Conservation (phyloP, 2,113 vertebrate genomes). For the Podarcis raffonei region DNA sequence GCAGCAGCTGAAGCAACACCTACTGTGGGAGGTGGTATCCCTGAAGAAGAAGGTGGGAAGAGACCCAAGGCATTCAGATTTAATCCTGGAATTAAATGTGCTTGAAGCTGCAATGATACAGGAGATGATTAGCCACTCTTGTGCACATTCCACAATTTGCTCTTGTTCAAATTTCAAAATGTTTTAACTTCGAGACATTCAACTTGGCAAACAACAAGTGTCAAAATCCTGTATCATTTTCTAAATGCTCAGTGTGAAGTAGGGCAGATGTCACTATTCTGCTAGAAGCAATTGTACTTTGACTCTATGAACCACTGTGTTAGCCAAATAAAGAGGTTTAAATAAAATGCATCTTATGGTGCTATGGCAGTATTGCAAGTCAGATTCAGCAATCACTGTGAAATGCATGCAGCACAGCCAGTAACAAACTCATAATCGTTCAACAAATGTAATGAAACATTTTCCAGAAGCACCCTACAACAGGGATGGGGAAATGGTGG, state of each 20-base stretch:
- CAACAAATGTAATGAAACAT: neutral
- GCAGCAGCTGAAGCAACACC: constrained; percentile 85
- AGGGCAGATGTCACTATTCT: neutral
- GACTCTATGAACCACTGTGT: neutral
- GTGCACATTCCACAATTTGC: no score
- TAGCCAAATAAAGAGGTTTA: neutral
- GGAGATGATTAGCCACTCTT: constrained; percentile 51
- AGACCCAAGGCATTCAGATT: constrained; percentile 97
- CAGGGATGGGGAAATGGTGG: no score
- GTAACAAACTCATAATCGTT: neutral
- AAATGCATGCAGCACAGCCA: neutral
- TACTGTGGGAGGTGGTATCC: constrained; percentile 89
- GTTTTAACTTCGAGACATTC: neutral
- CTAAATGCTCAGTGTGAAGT: neutral
- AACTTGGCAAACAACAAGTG: neutral
- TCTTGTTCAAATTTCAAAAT: constrained; percentile 13
- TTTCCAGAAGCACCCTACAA: neutral
- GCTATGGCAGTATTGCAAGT: neutral
- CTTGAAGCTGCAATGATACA: constrained; percentile 89
- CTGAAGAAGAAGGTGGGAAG: constrained; percentile 90
- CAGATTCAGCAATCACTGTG: neutral
- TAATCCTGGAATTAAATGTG: constrained; percentile 97
- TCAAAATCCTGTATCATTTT: neutral
- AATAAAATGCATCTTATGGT: neutral
- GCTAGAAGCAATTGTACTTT: neutral